A percentile compares a stretch with the other conserved stretches of the same genome.
Conservation (phyloP, 1,140 invertebrate species). For the Chironomus tepperi region DNA sequence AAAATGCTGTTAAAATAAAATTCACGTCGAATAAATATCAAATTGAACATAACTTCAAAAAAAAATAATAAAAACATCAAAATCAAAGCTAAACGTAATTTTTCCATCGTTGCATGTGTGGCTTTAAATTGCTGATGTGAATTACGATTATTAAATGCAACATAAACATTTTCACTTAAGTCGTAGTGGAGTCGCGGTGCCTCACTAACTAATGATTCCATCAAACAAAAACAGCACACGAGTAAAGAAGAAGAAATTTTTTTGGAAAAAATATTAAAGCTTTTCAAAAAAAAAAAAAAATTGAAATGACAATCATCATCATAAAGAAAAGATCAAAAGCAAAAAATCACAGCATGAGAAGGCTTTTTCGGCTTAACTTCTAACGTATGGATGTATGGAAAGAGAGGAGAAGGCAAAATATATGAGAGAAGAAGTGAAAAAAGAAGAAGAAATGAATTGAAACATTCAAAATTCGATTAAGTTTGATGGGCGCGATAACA, state of each 20-base stretch:
- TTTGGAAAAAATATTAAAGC: not conserved
- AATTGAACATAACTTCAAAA: no score
- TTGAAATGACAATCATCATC: conserved; percentile 21
- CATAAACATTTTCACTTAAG: no score
- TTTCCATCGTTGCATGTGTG: no score
- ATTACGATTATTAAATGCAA: no score
- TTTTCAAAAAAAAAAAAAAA: not conserved
- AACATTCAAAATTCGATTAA: conserved; percentile 24
- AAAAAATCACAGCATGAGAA: conserved; percentile 20
- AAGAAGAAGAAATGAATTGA: conserved; percentile 10
- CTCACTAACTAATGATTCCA: no score
- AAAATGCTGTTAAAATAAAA: no score
- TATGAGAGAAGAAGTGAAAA: not conserved
- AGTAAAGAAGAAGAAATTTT: not conserved
- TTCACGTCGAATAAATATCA: no score
- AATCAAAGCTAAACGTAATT: no score
- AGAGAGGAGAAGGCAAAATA: no score
- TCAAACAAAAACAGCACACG: not conserved
- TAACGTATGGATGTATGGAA: not conserved
- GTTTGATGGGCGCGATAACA: conserved; percentile 19
- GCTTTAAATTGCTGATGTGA: no score
- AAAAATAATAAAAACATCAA: no score
- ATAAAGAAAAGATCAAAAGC: conserved; percentile 17
- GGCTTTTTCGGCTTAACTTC: conserved; percentile 2
- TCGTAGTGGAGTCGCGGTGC: no score